These are phyloP conservation scores for Dysmachus trigonus DNA, from an alignment of 2,888 invertebrate genomes.

Conservation along the genomic window DNA sequence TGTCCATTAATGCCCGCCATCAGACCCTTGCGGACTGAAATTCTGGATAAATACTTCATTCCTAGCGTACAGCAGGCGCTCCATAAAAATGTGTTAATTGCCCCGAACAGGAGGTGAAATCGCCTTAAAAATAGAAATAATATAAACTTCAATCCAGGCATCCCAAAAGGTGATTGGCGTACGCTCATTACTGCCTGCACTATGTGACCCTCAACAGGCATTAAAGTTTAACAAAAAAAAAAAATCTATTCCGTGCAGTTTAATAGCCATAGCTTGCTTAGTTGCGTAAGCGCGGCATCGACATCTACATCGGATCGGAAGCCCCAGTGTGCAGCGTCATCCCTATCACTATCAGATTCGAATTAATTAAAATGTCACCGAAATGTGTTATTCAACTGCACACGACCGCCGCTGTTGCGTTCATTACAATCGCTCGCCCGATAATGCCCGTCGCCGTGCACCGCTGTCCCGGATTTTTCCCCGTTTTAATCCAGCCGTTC, in stretches of 20 bases:
- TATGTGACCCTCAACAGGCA: neutral
- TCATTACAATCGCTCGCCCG: neutral
- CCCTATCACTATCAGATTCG: conserved; percentile 16
- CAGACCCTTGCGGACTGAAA: neutral
- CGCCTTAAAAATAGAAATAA: neutral
- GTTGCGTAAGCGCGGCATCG: neutral
- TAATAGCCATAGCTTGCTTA: neutral
- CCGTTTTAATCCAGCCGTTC: conserved; percentile 38
- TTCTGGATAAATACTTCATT: neutral
- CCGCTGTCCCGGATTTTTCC: neutral
- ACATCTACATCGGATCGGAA: neutral
- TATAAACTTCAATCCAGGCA: neutral
- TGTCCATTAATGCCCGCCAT: neutral
- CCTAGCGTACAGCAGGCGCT: neutral
- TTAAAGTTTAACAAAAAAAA: neutral
- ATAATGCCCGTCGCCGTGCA: neutral
- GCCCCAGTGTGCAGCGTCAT: neutral
- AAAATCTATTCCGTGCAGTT: neutral
- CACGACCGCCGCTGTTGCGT: conserved; percentile 7
- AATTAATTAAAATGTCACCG: conserved; percentile 49
- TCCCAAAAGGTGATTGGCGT: neutral
- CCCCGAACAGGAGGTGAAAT: neutral
- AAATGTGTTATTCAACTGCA: conserved; percentile 43
- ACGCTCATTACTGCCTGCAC: neutral
- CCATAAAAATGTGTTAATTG: conserved; percentile 19